Evolutionary conservation across 2,797 vertebrate genomes (phyloP).

Genomic region (Catharus ustulatus): DNA sequence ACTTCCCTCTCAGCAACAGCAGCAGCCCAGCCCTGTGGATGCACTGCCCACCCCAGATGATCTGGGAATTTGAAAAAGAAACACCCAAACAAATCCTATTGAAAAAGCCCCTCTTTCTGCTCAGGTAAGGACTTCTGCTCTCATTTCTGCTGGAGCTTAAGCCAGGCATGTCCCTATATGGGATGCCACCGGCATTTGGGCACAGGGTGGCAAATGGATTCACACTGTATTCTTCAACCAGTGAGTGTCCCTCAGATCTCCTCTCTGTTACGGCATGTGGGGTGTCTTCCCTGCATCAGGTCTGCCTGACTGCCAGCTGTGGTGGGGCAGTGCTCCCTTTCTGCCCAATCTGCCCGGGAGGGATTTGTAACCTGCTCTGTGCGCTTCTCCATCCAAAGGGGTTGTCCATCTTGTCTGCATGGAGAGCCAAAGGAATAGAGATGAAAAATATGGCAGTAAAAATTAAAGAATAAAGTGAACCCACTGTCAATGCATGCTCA

Average conservation of each 20-base stretch:
- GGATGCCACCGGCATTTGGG: not conserved
- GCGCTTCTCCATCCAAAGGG: not conserved
- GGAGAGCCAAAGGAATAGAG: not conserved
- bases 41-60: accelerated
- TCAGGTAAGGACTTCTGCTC: not conserved
- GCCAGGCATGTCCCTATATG: accelerated
- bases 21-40: not conserved
- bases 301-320: not conserved
- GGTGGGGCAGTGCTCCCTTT: not conserved
- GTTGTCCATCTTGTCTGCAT: not conserved
- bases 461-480: conserved; percentile 24
- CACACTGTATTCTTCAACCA: not conserved
- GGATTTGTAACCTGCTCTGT: not conserved
- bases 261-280: not conserved
- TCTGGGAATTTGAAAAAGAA: not conserved
- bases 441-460: not conserved
- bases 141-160: not conserved
- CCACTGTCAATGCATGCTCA: not conserved
- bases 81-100: not conserved
- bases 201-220: not conserved
- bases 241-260: not conserved
- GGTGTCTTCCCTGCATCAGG: not conserved
- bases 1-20: accelerated
- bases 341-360: not conserved
- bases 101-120: not conserved